Evolutionary conservation across 2,797 vertebrate species (phyloP), one percentile per base, ranked within the genome.

Genomic region (Rhinichthys osculus): DNA sequence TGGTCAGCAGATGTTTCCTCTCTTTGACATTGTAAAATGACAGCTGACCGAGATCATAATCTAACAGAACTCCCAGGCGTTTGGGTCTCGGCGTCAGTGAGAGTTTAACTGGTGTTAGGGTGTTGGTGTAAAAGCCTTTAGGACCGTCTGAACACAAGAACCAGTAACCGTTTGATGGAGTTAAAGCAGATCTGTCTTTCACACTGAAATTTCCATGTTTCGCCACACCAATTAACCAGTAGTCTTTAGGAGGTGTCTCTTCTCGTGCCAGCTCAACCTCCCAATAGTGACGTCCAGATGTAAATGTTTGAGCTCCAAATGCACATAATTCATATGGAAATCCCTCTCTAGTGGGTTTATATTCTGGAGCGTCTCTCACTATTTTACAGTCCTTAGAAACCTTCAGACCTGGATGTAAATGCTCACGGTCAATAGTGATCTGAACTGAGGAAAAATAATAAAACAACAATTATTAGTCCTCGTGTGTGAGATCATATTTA

Each of bases 221-320:
- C n/a, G 85, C 85, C 19, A 94, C 90, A 52, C 95, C 95, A 1
- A 95, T 64, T 88, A 92, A 90, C 94, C 95, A 95, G 40, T 87
- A 93, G 42, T 0, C 0, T 85, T 95, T 95, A 3, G 13, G 0
- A 0, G 0, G 38, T 35, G 35, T 35, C 5, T 35, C 0, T 1
- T 0, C 35, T 35, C 35, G 35, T 35, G 4, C 0, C 77, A 95
- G 11, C n/a, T 19, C 70, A 67, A 94, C 93, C 80, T 93, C 94
- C 94, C 94, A 95, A 87, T 94, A 95, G 85, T 77, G 73, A 44
- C 87, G 87, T 44, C 94, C 92, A 77, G 86, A 78, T 6, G 73
- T 52, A 84, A 93, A 91, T 42, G 16, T 80, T 0, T 54, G 0
- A 1, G 6, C 81, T 91, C 92, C 94, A 71, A 2, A 88, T 80